Conservation (phyloP, 2,113 vertebrate species). For the Prinia subflava region DNA sequence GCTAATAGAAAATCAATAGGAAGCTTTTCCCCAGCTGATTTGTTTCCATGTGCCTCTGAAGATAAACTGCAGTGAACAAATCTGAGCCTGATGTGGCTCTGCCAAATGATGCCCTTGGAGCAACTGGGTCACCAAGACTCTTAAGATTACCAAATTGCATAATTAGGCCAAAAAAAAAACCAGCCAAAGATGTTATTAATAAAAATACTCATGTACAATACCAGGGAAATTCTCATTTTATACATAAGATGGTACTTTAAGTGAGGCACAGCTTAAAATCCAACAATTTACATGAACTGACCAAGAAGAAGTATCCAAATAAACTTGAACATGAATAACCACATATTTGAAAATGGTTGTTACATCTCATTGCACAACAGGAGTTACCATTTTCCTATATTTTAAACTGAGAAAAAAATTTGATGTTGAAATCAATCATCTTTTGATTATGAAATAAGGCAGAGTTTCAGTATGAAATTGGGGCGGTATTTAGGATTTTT, state of each 20-base stretch:
- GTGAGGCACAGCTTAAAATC: neutral
- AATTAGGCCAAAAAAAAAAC: neutral
- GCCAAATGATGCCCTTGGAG: neutral
- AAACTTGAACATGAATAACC: neutral
- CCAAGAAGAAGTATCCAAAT: neutral
- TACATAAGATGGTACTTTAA: neutral
- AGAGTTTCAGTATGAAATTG: neutral
- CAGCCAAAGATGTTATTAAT: neutral
- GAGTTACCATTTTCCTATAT: neutral
- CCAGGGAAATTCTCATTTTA: neutral
- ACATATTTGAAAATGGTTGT: neutral
- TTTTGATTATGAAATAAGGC: neutral
- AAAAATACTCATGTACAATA: neutral
- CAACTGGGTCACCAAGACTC: neutral
- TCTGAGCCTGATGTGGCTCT: neutral
- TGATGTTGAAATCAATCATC: neutral
- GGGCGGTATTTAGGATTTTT: neutral
- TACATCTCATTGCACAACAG: neutral
- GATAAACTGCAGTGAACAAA: neutral
- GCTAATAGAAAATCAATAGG: neutral
- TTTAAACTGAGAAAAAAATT: neutral
- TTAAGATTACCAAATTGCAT: neutral
- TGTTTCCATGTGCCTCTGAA: neutral
- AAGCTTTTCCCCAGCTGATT: neutral
- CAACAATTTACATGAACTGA: neutral